Base-by-base conservation (phyloP, 2,113 vertebrate species). In the Cyrtonyx montezumae region DNA sequence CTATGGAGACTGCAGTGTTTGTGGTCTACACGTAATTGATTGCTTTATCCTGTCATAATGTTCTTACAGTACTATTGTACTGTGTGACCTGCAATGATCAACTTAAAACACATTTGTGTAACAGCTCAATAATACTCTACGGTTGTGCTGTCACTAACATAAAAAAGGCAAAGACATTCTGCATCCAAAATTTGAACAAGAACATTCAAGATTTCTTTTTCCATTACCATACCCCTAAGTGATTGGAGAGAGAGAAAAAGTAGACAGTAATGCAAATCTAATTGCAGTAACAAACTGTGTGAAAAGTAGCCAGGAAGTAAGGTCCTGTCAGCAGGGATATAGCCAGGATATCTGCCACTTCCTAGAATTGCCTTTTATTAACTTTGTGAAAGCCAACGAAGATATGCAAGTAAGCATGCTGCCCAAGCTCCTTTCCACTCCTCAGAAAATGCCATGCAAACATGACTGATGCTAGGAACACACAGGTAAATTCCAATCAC, bases 311-410 rank as follows among this genome's bases (percentile, higher is more conserved):
- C 95, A n/a, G 87, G 77, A 51, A 26, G 15, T 10, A 96, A 95
- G 87, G 40, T 75, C 75, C 70, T 94, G 66, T 76, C 86, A 68
- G 67, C 67, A 79, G 43, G 63, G 48, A 85, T 73, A 96, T 93
- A 80, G 70, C 79, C 51, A 59, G 67, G 87, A 71, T 88, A 69
- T 71, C 36, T 74, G 91, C 58, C 23, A 26, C 93, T 92, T 96
- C 68, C 62, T 81, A 89, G 62, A 79, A 75, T 45, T 67, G 71
- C 48, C 81, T 75, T 91, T 96, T 74, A 94, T 96, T 94, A 95
- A 86, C 56, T 88, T 89, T 18, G 59, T 84, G 61, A 92, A 93
- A 94, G 65, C 88, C 92, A 92, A 71, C 25, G 73, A 90, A 66
- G 83, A 42, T n/a, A 17, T 16, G 8, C 45, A 80, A 73, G 65